phyloP scores from a whole-genome alignment of 2,113 vertebrate species.

The Epinephelus cyanopodus region DNA sequence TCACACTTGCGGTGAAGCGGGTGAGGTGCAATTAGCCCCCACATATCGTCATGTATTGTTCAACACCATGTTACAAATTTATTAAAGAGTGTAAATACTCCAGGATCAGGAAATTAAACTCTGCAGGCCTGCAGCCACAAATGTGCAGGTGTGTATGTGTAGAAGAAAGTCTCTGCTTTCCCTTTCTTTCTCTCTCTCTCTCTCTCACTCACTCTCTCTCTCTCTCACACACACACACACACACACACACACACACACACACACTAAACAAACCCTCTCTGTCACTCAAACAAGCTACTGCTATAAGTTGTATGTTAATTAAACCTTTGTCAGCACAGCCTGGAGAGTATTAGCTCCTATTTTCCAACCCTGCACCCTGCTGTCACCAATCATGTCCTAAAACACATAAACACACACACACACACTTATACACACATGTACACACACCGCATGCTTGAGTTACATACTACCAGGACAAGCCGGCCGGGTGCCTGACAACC shows the following conservation, averaged over 20 bases:
- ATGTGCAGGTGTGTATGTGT: conserved; percentile 13
- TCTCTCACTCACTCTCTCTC: too few species aligned
- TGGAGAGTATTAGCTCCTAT: conserved; percentile 61
- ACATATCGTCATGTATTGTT: conserved; percentile 41
- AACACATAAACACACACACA: conserved; percentile 49
- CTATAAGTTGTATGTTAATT: conserved; percentile 76
- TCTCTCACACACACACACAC: not conserved
- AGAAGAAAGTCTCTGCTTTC: conserved; percentile 2
- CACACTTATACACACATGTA: conserved; percentile 46
- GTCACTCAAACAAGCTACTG: conserved; percentile 56
- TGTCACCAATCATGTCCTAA: conserved; percentile 61
- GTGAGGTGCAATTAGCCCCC: conserved; percentile 52
- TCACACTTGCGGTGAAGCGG: conserved; percentile 36
- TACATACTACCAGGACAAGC: conserved; percentile 56
- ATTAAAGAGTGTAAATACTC: conserved; percentile 52
- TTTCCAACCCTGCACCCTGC: conserved; percentile 62
- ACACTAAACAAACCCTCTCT: conserved; percentile 37
- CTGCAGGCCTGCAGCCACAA: conserved; percentile 26
- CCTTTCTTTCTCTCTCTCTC: not conserved
- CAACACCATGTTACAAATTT: conserved; percentile 46
- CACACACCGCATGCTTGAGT: conserved; percentile 62
- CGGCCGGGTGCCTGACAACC: conserved; percentile 73
- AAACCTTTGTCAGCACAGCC: conserved; percentile 71
- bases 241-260: not conserved
- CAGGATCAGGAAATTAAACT: conserved; percentile 49